These are phyloP conservation scores for Clarias laeviceps DNA, from an alignment of 2,797 vertebrate species.

Conservation along the genomic window DNA sequence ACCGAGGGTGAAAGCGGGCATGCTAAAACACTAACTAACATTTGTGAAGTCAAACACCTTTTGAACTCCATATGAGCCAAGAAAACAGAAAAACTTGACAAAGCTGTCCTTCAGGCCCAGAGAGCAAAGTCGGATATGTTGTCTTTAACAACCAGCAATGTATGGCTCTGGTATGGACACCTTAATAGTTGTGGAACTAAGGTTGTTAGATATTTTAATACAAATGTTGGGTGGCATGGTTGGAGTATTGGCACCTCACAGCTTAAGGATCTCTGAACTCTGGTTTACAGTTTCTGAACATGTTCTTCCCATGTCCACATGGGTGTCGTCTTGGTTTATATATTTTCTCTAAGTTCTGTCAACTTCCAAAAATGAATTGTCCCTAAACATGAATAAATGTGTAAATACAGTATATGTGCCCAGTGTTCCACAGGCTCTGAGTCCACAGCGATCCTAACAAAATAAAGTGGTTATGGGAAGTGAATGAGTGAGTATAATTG, in stretches of 20 bases:
- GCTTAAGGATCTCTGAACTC: background rate
- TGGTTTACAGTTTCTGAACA: background rate
- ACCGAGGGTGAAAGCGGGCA: background rate
- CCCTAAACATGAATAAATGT: background rate
- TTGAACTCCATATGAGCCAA: background rate
- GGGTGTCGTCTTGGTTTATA: background rate
- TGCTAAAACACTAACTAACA: background rate
- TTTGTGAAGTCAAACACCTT: background rate
- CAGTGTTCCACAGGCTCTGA: background rate
- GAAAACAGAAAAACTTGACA: too few species aligned
- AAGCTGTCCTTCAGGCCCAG: background rate
- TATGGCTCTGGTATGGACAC: background rate
- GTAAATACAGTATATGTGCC: background rate
- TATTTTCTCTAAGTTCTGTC: background rate
- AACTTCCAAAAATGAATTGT: background rate
- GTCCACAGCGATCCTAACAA: background rate
- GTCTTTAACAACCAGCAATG: background rate
- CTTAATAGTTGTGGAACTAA: background rate
- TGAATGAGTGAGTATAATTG: background rate
- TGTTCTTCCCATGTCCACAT: background rate
- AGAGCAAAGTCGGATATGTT: background rate
- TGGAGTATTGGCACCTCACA: background rate
- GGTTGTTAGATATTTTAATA: background rate
- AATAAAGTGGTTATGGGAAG: background rate
- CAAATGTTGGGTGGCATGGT: background rate